These are phyloP conservation scores for Cottoperca gobio DNA, from an alignment of 2,797 vertebrate species.

Conservation along the genomic window DNA sequence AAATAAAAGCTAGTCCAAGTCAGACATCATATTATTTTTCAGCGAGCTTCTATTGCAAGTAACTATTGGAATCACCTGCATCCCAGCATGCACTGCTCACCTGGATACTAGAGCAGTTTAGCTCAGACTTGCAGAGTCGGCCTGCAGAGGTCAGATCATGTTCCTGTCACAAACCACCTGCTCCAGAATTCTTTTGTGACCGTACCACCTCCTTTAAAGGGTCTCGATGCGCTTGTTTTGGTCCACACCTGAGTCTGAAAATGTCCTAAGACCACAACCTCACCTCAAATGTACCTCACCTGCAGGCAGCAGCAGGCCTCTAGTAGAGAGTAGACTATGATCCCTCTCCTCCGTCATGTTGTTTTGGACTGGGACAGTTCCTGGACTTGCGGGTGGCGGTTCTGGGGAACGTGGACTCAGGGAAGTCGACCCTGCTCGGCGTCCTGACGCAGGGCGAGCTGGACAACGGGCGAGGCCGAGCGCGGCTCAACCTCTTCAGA, in stretches of 20 bases:
- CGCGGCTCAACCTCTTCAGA: conserved; percentile 96
- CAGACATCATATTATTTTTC: background rate
- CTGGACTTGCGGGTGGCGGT: conserved; percentile 96
- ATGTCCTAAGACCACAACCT: background rate
- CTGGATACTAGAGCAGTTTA: background rate
- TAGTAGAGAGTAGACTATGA: background rate
- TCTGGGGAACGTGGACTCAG: conserved; percentile 96
- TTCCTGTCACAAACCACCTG: background rate
- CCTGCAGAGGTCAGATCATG: background rate
- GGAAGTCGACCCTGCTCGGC: conserved; percentile 95
- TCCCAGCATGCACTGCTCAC: background rate
- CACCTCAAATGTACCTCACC: background rate
- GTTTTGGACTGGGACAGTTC: conserved; percentile 82
- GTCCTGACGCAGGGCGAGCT: conserved; percentile 97
- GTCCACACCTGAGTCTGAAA: background rate
- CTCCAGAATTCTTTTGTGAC: background rate
- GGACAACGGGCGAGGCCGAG: conserved; percentile 94
- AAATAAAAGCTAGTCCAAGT: background rate
- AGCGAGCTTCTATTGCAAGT: background rate
- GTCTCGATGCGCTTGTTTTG: background rate
- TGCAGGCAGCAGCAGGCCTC: background rate
- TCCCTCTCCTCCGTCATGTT: background rate
- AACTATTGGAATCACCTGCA: background rate
- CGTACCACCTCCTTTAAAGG: background rate
- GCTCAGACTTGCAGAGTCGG: background rate